Percentiles rank a stretch among this genome's conserved stretches.
Evolutionary conservation across 2,113 vertebrate genomes (phyloP).

Genomic region (Dicrurus megarhynchus): DNA sequence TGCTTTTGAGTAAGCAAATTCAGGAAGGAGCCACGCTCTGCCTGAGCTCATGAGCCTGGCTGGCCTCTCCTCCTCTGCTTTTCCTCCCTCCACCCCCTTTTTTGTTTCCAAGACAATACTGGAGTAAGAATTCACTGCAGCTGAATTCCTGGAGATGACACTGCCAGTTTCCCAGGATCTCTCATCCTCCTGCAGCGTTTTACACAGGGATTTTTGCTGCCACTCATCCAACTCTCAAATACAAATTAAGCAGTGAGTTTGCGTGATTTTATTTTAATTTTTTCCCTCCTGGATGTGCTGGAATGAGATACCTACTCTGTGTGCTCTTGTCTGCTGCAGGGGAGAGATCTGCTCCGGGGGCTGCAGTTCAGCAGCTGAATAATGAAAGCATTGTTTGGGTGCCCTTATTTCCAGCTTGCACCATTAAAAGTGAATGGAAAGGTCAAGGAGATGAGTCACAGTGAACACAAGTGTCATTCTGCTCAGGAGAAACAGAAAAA

Average conservation of each 20-base stretch:
- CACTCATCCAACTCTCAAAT: neutral
- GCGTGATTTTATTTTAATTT: neutral
- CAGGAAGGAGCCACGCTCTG: neutral
- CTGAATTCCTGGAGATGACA: conserved; percentile 34
- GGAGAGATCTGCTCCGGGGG: neutral
- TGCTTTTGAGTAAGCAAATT: neutral
- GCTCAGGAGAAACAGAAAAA: conserved; percentile 5
- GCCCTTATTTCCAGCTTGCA: conserved; percentile 58
- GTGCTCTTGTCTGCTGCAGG: neutral
- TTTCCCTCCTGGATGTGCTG: neutral
- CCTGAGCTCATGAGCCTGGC: neutral
- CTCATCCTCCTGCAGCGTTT: neutral
- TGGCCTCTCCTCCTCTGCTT: conserved; percentile 8
- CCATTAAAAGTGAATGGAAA: conserved; percentile 42
- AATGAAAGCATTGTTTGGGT: conserved; percentile 42
- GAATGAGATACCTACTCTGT: neutral
- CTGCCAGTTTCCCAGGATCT: conserved; percentile 40
- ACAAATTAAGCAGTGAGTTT: neutral
- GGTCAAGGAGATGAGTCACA: conserved; percentile 64
- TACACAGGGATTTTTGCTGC: neutral
- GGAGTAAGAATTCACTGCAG: conserved; percentile 9
- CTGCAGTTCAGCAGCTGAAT: conserved; percentile 11
- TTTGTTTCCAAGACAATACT: conserved; percentile 51
- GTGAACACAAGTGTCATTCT: conserved; percentile 53
- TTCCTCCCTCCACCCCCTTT: conserved; percentile 14